phyloP scores from a whole-genome alignment of 2,888 invertebrate species.

The Magallana nippona region DNA sequence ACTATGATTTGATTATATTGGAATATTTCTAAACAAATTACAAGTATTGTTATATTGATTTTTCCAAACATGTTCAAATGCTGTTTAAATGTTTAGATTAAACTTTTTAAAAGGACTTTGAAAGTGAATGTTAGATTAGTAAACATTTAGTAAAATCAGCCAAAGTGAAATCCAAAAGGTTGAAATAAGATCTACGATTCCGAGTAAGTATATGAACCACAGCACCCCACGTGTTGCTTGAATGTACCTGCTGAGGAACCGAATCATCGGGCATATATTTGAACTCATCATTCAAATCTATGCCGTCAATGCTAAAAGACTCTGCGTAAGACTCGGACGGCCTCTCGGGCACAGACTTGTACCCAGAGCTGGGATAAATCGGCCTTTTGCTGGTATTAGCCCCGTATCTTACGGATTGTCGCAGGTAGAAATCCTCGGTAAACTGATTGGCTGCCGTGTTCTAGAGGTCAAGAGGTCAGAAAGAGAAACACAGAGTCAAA shows the following conservation, averaged over 20 bases:
- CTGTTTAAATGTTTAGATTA: too few relatives aligned
- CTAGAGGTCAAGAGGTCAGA: constrained; percentile 24
- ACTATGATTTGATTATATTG: too few relatives aligned
- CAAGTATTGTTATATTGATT: too few relatives aligned
- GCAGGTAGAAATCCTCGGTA: constrained; percentile 71
- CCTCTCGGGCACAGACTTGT: constrained; percentile 55
- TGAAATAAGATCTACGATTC: not conserved
- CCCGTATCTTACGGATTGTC: constrained; percentile 69
- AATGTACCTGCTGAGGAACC: constrained; percentile 47
- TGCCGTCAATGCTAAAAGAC: constrained; percentile 60
- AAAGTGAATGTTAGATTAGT: too few relatives aligned
- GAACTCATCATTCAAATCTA: constrained; percentile 85
- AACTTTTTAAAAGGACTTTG: too few relatives aligned
- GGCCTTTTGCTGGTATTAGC: constrained; percentile 60
- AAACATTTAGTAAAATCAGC: not conserved
- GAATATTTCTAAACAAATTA: too few relatives aligned
- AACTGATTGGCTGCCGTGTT: constrained; percentile 48
- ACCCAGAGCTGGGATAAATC: constrained; percentile 57
- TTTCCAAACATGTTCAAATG: too few relatives aligned
- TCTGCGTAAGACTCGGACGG: constrained; percentile 62
- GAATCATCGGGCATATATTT: constrained; percentile 73
- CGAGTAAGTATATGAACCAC: not conserved
- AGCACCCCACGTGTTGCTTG: constrained; percentile 5
- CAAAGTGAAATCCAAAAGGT: not conserved
- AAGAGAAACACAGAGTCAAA: constrained; percentile 28